Conservation (phyloP, 2,797 vertebrate species). For the Menidia menidia region DNA sequence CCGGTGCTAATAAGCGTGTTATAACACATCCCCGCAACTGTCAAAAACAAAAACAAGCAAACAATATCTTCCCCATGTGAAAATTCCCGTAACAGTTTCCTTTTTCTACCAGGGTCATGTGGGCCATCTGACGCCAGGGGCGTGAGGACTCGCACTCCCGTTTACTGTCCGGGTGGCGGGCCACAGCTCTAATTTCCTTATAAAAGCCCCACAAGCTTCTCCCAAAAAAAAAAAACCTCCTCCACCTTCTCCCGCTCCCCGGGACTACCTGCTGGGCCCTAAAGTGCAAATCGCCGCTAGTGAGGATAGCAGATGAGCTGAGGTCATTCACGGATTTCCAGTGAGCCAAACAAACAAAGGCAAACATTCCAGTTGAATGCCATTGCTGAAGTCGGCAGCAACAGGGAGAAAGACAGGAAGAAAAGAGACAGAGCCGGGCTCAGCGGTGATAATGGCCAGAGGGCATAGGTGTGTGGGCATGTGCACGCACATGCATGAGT, state of each 20-base stretch:
- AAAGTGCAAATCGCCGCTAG: conserved; percentile 90
- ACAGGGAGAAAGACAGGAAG: conserved; percentile 76
- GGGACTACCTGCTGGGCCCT: conserved; percentile 90
- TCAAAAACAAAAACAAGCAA: conserved; percentile 52
- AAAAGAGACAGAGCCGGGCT: conserved; percentile 65
- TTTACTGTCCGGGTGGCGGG: conserved; percentile 85
- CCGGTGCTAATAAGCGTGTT: conserved; percentile 56
- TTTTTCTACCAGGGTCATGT: conserved; percentile 25
- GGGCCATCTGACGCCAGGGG: conserved; percentile 56
- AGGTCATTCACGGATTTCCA: conserved; percentile 84
- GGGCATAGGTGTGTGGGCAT: conserved; percentile 41
- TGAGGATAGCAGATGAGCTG: conserved; percentile 89
- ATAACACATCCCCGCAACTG: conserved; percentile 40
- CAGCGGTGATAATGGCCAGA: conserved; percentile 71
- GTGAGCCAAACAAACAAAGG: conserved; percentile 85
- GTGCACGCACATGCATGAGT: conserved; percentile 22
- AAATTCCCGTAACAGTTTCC: conserved; percentile 63
- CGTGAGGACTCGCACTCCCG: conserved; percentile 71
- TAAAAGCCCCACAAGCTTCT: conserved; percentile 79
- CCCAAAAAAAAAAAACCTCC: background rate
- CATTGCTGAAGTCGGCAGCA: conserved; percentile 87
- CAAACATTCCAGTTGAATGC: conserved; percentile 92
- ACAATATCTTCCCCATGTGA: conserved; percentile 49
- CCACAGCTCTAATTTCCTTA: conserved; percentile 87
- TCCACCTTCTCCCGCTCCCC: conserved; percentile 35